phyloP scores from a whole-genome alignment of 1,140 invertebrate genomes.

The Pseudomyrmex sp. region DNA sequence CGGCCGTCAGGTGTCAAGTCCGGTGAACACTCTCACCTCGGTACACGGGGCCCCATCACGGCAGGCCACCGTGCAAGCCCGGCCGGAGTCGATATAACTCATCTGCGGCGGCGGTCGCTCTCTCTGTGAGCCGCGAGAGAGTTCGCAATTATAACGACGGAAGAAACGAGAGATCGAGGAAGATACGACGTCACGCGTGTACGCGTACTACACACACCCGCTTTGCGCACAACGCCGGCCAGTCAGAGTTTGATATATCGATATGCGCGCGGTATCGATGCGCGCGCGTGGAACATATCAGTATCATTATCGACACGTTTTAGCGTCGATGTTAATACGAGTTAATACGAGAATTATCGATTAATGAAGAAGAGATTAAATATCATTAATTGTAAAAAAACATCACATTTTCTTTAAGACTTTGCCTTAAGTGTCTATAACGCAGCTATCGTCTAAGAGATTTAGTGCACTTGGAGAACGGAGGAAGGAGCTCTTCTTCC shows the following conservation, averaged over 20 bases:
- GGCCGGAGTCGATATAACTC: slow-evolving; percentile 73
- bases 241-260: slow-evolving; percentile 31
- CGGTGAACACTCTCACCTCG: slow-evolving; percentile 72
- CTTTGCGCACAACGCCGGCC: slow-evolving; percentile 6
- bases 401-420: neutral
- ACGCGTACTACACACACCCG: slow-evolving; percentile 44
- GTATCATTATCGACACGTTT: neutral
- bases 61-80: slow-evolving; percentile 74
- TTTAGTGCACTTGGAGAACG: slow-evolving; percentile 22
- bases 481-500: slow-evolving; percentile 20
- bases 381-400: neutral
- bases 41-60: slow-evolving; percentile 59
- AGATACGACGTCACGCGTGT: slow-evolving; percentile 64
- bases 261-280: slow-evolving; percentile 4
- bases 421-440: neutral
- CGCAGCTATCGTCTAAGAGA: slow-evolving; percentile 7
- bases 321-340: neutral
- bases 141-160: slow-evolving; percentile 77
- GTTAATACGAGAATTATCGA: slow-evolving; percentile 10
- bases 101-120: slow-evolving; percentile 63
- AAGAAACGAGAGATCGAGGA: slow-evolving; percentile 75
- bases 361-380: neutral
- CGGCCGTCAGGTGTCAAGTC: slow-evolving; percentile 76
- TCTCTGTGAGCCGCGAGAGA: slow-evolving; percentile 64
- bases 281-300: neutral